A percentile compares a stretch with the other conserved stretches of the same genome.
These are phyloP conservation scores for Dolomedes plantarius DNA, from an alignment of 2,888 invertebrate genomes.

Conservation along the genomic window DNA sequence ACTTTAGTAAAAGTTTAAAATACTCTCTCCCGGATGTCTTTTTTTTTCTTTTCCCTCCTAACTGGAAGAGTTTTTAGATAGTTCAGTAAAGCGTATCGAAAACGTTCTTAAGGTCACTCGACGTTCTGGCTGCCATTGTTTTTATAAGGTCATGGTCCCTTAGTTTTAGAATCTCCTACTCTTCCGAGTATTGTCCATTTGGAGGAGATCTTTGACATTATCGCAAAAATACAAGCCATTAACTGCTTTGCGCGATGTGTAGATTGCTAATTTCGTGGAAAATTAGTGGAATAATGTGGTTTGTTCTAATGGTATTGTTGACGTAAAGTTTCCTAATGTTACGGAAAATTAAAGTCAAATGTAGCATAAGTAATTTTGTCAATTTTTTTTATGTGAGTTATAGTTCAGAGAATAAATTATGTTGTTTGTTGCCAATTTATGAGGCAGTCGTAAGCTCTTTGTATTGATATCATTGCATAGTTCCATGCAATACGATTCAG, in stretches of 20 bases:
- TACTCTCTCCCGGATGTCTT: not conserved
- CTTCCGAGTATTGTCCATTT: slow-evolving; percentile 20
- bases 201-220: not conserved
- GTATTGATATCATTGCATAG: not conserved
- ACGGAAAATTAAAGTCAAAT: too few species aligned
- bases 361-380: too few species aligned
- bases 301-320: not conserved
- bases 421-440: not conserved
- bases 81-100: slow-evolving; percentile 19
- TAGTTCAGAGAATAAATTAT: not conserved
- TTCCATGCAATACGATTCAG: not conserved
- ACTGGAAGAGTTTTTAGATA: not conserved
- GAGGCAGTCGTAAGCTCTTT: not conserved
- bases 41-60: not conserved
- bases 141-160: slow-evolving; percentile 30
- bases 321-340: not conserved
- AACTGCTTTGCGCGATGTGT: not conserved
- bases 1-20: not conserved
- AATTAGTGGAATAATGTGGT: not conserved
- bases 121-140: not conserved
- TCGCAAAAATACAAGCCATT: not conserved
- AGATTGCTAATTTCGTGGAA: not conserved
- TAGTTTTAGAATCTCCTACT: not conserved
- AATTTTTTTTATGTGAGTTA: too few species aligned
- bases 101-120: slow-evolving; percentile 13